A percentile compares a stretch with the other conserved stretches of the same genome.
Evolutionary conservation across 2,797 vertebrate species (phyloP).

Genomic region (Periophthalmus magnuspinnatus): DNA sequence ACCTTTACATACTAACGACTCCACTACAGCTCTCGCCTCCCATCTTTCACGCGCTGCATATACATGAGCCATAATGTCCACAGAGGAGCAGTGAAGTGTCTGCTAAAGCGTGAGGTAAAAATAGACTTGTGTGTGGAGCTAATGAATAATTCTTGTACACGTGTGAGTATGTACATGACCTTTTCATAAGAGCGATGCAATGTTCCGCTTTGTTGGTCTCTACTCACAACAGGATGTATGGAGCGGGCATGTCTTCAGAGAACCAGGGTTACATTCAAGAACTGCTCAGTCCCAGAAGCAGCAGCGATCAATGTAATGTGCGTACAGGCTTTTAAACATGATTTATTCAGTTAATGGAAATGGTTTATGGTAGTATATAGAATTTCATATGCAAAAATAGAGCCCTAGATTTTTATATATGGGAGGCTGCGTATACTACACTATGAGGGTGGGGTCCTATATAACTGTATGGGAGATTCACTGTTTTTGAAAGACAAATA

Average conservation of each 20-base stretch:
- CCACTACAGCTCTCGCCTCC: not conserved
- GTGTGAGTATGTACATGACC: constrained; percentile 1
- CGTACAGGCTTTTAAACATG: not conserved
- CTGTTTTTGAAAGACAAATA: no score
- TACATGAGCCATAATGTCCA: not conserved
- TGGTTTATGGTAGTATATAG: not conserved
- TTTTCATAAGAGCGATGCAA: not conserved
- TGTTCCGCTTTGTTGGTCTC: not conserved
- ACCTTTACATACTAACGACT: not conserved
- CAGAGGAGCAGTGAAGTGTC: not conserved
- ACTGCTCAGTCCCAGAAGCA: not conserved
- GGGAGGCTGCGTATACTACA: no score
- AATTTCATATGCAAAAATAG: no score
- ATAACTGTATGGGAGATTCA: no score
- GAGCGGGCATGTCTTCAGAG: not conserved
- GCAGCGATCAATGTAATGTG: not conserved
- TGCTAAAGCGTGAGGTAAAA: not conserved
- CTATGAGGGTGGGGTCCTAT: no score
- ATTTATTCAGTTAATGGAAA: not conserved
- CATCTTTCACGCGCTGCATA: not conserved
- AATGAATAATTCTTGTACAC: constrained; percentile 13
- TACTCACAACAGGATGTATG: not conserved
- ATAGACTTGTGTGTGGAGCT: not conserved
- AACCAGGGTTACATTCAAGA: not conserved
- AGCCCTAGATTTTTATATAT: no score